A percentile compares a stretch with the other conserved stretches of the same genome.
Conservation (phyloP, 2,888 invertebrate genomes). For the Drosophila ustulata region DNA sequence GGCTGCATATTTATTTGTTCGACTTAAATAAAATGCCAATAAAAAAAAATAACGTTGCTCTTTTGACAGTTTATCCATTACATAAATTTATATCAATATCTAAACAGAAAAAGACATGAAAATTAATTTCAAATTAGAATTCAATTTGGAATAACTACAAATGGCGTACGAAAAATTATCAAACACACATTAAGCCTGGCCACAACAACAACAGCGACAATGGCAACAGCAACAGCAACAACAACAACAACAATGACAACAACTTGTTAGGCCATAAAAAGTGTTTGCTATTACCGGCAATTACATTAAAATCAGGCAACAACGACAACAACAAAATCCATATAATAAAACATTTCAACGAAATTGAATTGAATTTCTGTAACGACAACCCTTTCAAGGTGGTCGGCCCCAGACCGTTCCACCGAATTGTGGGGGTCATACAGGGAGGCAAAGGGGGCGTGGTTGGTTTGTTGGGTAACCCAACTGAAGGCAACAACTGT, state of each 20-base stretch:
- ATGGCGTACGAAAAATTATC: slow-evolving; percentile 46
- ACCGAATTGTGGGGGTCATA: not conserved
- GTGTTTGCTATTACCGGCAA: slow-evolving; percentile 66
- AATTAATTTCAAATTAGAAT: slow-evolving; percentile 60
- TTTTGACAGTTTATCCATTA: slow-evolving; percentile 6
- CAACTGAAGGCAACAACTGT: slow-evolving; percentile 50
- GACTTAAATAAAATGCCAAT: not conserved
- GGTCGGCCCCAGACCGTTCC: slow-evolving; percentile 7
- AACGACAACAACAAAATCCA: slow-evolving; percentile 51
- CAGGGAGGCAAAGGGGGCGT: not conserved
- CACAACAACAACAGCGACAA: slow-evolving; percentile 23
- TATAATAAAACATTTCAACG: slow-evolving; percentile 69
- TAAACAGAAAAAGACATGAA: slow-evolving; percentile 22
- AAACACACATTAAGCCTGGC: slow-evolving; percentile 50
- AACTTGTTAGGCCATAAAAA: slow-evolving; percentile 64
- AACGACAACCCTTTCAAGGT: slow-evolving; percentile 68
- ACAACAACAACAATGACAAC: slow-evolving; percentile 25
- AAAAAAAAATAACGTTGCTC: not conserved
- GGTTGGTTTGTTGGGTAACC: slow-evolving; percentile 38
- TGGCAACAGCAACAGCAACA: slow-evolving; percentile 15
- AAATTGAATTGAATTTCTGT: slow-evolving; percentile 67
- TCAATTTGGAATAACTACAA: slow-evolving; percentile 52
- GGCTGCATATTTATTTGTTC: not conserved
- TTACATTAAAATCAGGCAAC: slow-evolving; percentile 70
- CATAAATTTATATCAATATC: slow-evolving; percentile 18